Conservation (phyloP, 2,888 invertebrate species). For the Bugula neritina region DNA sequence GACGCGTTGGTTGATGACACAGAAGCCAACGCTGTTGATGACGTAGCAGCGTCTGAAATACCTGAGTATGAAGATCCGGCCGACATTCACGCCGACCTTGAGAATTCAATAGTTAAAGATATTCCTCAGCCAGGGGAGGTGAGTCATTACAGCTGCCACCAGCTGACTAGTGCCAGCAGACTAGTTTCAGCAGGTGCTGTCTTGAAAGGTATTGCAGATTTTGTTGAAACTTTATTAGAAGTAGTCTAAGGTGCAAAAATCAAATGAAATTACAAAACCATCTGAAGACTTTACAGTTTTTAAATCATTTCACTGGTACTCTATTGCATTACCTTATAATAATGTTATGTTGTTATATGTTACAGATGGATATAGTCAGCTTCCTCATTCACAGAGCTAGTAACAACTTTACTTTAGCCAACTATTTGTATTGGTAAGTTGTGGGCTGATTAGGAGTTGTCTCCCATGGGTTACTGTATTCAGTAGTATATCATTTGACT, state of each 20-base stretch:
- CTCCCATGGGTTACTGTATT: too few species aligned
- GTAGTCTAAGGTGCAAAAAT: too few species aligned
- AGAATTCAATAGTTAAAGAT: slow-evolving; percentile 27
- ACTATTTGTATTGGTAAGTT: slow-evolving; percentile 90
- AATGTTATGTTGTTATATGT: neutral
- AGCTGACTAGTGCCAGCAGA: too few species aligned
- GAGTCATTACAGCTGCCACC: slow-evolving; percentile 19
- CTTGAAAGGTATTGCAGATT: too few species aligned
- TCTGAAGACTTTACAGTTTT: too few species aligned
- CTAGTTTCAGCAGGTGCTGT: too few species aligned
- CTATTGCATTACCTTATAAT: too few species aligned
- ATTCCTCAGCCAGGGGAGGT: slow-evolving; percentile 11
- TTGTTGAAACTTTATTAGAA: too few species aligned
- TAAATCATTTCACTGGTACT: too few species aligned
- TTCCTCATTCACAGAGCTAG: slow-evolving; percentile 86
- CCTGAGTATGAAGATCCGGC: slow-evolving; percentile 59
- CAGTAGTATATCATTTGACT: too few species aligned
- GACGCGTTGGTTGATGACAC: neutral
- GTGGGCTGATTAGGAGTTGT: too few species aligned
- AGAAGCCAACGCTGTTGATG: neutral
- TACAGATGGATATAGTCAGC: slow-evolving; percentile 68
- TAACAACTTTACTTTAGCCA: slow-evolving; percentile 80
- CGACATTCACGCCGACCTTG: slow-evolving; percentile 42
- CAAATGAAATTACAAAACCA: too few species aligned
- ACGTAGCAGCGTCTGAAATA: neutral